Evolutionary conservation across 2,113 vertebrate genomes (phyloP).

Genomic region (Phyllopteryx taeniolatus): DNA sequence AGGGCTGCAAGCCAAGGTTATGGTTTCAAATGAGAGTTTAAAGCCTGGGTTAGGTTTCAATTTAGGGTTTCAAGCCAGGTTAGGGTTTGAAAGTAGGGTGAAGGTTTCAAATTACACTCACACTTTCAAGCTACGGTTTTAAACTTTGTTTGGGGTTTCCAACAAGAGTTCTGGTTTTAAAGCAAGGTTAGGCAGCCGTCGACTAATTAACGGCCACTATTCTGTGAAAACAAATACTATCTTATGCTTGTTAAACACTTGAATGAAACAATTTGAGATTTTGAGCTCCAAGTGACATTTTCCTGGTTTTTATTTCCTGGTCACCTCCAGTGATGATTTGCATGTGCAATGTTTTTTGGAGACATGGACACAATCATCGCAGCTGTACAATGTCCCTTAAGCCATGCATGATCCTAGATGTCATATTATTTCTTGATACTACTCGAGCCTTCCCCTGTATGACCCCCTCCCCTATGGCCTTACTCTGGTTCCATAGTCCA

Average conservation of each 20-base stretch:
- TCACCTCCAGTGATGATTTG: background rate
- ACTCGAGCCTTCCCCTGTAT: conserved; percentile 4
- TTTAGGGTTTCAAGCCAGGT: too few relatives aligned
- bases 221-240: background rate
- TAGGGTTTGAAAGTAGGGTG: too few relatives aligned
- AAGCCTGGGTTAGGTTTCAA: too few relatives aligned
- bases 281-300: background rate
- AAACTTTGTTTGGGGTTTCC: too few relatives aligned
- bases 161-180: background rate
- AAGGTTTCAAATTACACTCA: too few relatives aligned
- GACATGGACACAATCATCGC: background rate
- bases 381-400: background rate
- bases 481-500: conserved; percentile 10
- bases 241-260: background rate
- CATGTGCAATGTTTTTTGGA: background rate
- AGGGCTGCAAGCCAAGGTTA: too few relatives aligned
- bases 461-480: background rate
- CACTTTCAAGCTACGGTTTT: too few relatives aligned
- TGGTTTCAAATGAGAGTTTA: too few relatives aligned
- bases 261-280: background rate
- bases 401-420: background rate
- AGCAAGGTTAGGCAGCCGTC: background rate
- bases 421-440: background rate
- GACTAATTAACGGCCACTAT: background rate
- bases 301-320: background rate